Evolutionary conservation across 2,888 invertebrate genomes (phyloP).

Genomic region (Monochamus alternatus): DNA sequence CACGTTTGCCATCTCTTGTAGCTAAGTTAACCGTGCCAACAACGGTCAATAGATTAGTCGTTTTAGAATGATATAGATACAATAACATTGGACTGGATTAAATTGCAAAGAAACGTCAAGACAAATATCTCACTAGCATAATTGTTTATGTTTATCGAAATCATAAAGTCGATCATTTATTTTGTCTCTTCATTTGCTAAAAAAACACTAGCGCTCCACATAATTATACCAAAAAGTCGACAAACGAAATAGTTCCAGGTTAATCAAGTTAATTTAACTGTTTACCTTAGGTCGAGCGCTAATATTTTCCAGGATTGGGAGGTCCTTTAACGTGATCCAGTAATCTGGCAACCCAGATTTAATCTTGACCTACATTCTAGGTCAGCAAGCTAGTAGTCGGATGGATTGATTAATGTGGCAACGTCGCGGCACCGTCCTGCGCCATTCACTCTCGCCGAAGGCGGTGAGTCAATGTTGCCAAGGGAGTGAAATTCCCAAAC

Average conservation of each 20-base stretch:
- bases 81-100: too few species aligned
- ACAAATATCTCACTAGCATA: too few species aligned
- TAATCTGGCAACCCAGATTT: constrained; percentile 54
- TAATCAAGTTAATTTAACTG: neutral
- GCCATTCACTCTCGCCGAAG: constrained; percentile 45
- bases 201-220: too few species aligned
- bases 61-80: too few species aligned
- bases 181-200: too few species aligned
- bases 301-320: neutral
- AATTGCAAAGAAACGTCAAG: too few species aligned
- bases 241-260: neutral
- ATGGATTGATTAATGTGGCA: constrained; percentile 49
- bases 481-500: neutral
- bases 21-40: too few species aligned
- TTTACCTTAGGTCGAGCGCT: neutral
- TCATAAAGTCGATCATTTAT: too few species aligned
- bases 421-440: constrained; percentile 44
- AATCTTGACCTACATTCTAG: constrained; percentile 61
- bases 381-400: constrained; percentile 45
- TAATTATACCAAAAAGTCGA: too few species aligned
- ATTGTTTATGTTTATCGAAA: too few species aligned
- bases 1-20: too few species aligned
- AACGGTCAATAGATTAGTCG: too few species aligned
- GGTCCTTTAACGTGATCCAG: constrained; percentile 16
- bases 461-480: neutral